These are phyloP conservation scores for Mormyrus lacerda DNA, from an alignment of 2,113 vertebrate genomes.

Conservation along the genomic window DNA sequence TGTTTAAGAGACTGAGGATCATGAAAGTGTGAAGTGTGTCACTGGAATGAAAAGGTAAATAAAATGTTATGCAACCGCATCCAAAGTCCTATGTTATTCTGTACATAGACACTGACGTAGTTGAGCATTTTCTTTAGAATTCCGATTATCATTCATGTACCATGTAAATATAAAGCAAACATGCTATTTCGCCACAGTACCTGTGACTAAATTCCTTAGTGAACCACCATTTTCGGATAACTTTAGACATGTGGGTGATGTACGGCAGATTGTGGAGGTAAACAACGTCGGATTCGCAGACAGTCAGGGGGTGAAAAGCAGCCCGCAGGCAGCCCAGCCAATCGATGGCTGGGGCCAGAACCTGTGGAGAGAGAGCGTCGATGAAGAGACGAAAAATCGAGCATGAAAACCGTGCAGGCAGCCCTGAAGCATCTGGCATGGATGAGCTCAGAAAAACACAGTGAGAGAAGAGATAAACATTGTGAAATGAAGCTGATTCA, in stretches of 20 bases:
- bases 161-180: not conserved
- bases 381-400: not conserved
- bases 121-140: not conserved
- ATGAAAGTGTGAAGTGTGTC: conserved; percentile 58
- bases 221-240: conserved; percentile 46
- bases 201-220: conserved; percentile 39
- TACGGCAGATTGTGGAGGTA: conserved; percentile 77
- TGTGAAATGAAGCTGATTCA: not conserved
- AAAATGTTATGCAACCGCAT: not conserved
- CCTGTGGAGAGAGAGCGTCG: conserved; percentile 51
- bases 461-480: not conserved
- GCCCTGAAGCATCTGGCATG: not conserved
- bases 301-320: conserved; percentile 61
- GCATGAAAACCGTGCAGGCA: not conserved
- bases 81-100: not conserved
- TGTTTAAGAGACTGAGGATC: conserved; percentile 61
- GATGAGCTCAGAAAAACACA: not conserved
- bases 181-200: conserved; percentile 32
- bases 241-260: conserved; percentile 71
- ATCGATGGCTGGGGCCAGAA: conserved; percentile 72
- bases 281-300: conserved; percentile 64
- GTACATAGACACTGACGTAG: not conserved
- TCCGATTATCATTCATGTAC: not conserved
- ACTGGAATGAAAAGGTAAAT: conserved; percentile 35
- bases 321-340: conserved; percentile 77